Conservation (phyloP, 2,797 vertebrate genomes). For the Steatocranus sp. region DNA sequence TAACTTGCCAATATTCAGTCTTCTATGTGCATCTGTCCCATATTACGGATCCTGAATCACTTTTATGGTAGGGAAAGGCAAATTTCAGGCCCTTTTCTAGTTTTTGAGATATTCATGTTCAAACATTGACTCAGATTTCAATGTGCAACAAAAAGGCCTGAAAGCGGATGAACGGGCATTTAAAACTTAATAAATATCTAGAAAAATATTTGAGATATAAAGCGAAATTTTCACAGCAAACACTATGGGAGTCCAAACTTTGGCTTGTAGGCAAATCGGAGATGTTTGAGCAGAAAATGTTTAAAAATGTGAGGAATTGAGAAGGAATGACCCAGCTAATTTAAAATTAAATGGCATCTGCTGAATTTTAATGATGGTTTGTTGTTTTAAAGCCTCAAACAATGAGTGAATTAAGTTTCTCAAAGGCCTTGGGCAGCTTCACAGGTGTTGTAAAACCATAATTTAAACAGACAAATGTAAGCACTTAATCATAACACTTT, state of each 20-base stretch:
- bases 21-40: not conserved
- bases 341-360: not conserved
- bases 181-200: not conserved
- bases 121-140: not conserved
- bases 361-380: not conserved
- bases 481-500: not conserved
- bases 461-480: not conserved
- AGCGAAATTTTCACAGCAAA: not conserved
- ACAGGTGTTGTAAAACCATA: not conserved
- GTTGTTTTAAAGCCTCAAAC: not conserved
- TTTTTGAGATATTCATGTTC: not conserved
- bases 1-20: not conserved
- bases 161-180: not conserved
- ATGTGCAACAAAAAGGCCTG: not conserved
- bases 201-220: not conserved
- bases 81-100: not conserved
- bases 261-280: not conserved
- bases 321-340: not conserved
- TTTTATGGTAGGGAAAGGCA: not conserved
- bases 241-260: not conserved
- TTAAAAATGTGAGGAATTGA: not conserved
- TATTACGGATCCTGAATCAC: not conserved
- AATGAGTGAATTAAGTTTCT: not conserved
- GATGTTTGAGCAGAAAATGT: not conserved
- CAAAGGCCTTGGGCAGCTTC: not conserved